Conservation (phyloP, 1,140 invertebrate genomes). For the Dendrolimus punctatus region DNA sequence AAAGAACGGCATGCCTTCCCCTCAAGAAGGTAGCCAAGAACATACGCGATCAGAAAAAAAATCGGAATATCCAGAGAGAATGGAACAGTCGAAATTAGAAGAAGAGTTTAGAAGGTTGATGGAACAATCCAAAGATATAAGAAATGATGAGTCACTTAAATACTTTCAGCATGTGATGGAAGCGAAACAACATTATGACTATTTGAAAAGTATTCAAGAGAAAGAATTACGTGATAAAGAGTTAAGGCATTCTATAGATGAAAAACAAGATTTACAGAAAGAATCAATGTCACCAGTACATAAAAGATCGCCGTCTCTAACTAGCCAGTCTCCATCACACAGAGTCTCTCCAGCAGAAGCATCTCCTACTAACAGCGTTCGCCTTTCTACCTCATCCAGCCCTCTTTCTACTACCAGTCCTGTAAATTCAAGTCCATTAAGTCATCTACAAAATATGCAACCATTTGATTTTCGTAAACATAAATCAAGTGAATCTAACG, state of each 20-base stretch:
- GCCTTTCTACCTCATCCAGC: conserved; percentile 60
- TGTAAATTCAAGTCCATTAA: conserved; percentile 83
- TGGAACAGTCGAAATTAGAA: conserved; percentile 61
- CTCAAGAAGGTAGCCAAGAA: conserved; percentile 33
- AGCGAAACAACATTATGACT: conserved; percentile 50
- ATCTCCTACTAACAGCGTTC: conserved; percentile 45
- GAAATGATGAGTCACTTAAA: conserved; percentile 59
- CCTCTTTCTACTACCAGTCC: conserved; percentile 68
- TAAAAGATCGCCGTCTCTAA: conserved; percentile 28
- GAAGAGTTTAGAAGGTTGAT: conserved; percentile 64
- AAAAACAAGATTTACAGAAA: conserved; percentile 32
- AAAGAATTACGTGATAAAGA: conserved; percentile 29
- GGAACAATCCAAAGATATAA: conserved; percentile 52
- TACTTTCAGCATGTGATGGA: conserved; percentile 65
- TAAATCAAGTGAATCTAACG: conserved; percentile 34
- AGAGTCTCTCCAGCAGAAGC: conserved; percentile 44
- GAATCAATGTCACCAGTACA: conserved; percentile 34
- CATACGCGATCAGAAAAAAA: conserved; percentile 30
- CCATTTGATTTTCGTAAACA: conserved; percentile 92
- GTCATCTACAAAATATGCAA: conserved; percentile 94
- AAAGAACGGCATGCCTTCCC: conserved; percentile 55
- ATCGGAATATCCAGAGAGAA: conserved; percentile 33
- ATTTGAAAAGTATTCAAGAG: conserved; percentile 43
- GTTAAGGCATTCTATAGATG: conserved; percentile 12
- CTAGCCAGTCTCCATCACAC: background rate